Evolutionary conservation across 1,140 invertebrate genomes (phyloP).

Genomic region (Conus ventricosus): DNA sequence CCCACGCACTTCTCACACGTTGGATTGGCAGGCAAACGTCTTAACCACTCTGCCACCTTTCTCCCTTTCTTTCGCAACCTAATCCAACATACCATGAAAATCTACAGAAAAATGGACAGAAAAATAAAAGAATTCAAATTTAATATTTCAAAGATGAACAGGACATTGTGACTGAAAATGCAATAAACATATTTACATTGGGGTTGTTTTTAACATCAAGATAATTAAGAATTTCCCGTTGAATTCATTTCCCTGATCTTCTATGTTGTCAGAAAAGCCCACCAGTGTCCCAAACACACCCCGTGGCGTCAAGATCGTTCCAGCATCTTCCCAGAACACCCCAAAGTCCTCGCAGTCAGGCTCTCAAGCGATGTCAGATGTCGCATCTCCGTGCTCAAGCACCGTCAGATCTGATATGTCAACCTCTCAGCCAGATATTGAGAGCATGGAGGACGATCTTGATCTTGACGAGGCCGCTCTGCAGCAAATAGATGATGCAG

Average conservation of each 20-base stretch:
- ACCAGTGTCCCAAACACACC: constrained; percentile 23
- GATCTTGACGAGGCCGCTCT: constrained; percentile 1
- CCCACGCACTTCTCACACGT: too few species aligned
- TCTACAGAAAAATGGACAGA: too few species aligned
- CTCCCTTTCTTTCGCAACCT: too few species aligned
- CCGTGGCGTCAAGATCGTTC: constrained; percentile 12
- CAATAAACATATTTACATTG: too few species aligned
- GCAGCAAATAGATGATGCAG: constrained; percentile 6
- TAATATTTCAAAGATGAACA: too few species aligned
- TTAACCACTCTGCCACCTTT: too few species aligned
- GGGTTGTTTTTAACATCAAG: too few species aligned
- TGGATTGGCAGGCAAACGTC: too few species aligned
- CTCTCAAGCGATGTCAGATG: background rate
- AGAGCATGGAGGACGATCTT: constrained; percentile 19
- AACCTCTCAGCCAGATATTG: background rate
- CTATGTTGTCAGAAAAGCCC: constrained; percentile 19
- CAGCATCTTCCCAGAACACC: constrained; percentile 11
- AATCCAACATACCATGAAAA: too few species aligned
- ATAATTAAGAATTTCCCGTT: too few species aligned
- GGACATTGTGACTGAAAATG: too few species aligned
- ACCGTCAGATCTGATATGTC: background rate
- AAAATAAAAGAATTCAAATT: too few species aligned
- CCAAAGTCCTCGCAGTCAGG: background rate
- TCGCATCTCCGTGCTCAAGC: background rate
- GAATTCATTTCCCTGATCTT: background rate